phyloP scores from a whole-genome alignment of 1,140 invertebrate genomes.

The Psilanteris sp. region DNA sequence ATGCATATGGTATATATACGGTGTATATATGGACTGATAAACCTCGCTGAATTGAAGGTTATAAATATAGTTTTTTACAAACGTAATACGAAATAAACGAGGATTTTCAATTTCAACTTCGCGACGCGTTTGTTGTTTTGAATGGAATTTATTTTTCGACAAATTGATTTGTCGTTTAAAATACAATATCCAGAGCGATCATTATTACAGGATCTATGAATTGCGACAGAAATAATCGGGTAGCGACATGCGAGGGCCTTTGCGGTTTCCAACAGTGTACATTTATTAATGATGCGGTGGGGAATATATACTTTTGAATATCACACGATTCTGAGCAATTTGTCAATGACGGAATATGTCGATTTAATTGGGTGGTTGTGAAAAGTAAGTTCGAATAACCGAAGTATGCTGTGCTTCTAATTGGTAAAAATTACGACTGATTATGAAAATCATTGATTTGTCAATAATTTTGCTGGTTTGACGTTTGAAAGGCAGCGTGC shows the following conservation, averaged over 20 bases:
- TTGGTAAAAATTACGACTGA: too few relatives aligned
- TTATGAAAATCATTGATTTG: too few relatives aligned
- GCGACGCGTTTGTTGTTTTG: too few relatives aligned
- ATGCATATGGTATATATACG: too few relatives aligned
- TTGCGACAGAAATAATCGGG: conserved; percentile 42
- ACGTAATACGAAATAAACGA: too few relatives aligned
- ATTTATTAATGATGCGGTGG: conserved; percentile 62
- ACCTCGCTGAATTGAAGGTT: too few relatives aligned
- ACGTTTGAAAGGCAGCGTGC: too few relatives aligned
- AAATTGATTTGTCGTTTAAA: conserved; percentile 36
- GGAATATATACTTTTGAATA: conserved; percentile 51
- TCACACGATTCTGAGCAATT: conserved; percentile 37
- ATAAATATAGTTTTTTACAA: too few relatives aligned
- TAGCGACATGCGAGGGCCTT: conserved; percentile 23
- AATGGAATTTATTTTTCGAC: conserved; percentile 9
- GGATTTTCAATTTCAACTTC: too few relatives aligned
- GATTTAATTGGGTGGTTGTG: conserved; percentile 59
- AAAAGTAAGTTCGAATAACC: conserved; percentile 54
- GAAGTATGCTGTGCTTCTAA: too few relatives aligned
- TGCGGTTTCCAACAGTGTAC: conserved; percentile 41
- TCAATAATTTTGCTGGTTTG: too few relatives aligned
- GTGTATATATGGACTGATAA: too few relatives aligned
- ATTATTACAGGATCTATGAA: conserved; percentile 44
- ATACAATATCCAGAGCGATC: conserved; percentile 20
- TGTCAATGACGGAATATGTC: conserved; percentile 50